Base-by-base conservation (phyloP, 1,140 invertebrate genomes). In the Gonatopus flavifemur region DNA sequence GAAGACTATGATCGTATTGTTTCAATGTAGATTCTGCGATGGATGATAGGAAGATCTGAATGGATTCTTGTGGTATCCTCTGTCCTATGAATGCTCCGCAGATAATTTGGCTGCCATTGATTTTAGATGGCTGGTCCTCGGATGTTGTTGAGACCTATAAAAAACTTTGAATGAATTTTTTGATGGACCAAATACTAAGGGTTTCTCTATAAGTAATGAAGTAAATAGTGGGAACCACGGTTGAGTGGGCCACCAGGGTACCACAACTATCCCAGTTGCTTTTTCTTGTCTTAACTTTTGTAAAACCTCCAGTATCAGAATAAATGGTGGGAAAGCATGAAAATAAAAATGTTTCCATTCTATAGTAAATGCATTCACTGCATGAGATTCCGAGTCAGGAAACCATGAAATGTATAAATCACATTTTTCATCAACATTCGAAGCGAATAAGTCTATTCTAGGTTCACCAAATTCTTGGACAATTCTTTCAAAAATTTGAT, bases 291-390 rank as follows among this genome's bases (percentile, higher is more conserved):
- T 42, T 16, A 42, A 25, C 16, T 42, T 42, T 5, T 3, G 10
- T 28, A 42, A 42, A 13, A n/a, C 5, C 18, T 3, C 30, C 16
- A 42, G 16, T 10, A 42, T 24, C 3, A 42, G 18, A 16, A 12
- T 28, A 16, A 42, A 42, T 5, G 40, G 40, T 42, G 40, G 40
- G 19, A 42, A 42, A 3, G 40, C 40, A 13, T 42, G 30, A 28
- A 42, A 42, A 16, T 42, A 8, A 8, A 24, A 25, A 3, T 21
- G 5, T 1, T 21, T 8, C 40, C 40, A 42, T 1, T 20, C 30
- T 1, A 16, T 16, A 8, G 40, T 42, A 1, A 42, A 42, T 12
- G 24, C 40, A 28, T 42, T 24, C 5, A 42, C 13, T 8, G 3
- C 13, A 1, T 3, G 2, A 1, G 40, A 21, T 1, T n/a, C 19